These are phyloP conservation scores for Arvicanthis niloticus DNA, from an alignment of 2,113 vertebrate genomes.

Conservation along the genomic window DNA sequence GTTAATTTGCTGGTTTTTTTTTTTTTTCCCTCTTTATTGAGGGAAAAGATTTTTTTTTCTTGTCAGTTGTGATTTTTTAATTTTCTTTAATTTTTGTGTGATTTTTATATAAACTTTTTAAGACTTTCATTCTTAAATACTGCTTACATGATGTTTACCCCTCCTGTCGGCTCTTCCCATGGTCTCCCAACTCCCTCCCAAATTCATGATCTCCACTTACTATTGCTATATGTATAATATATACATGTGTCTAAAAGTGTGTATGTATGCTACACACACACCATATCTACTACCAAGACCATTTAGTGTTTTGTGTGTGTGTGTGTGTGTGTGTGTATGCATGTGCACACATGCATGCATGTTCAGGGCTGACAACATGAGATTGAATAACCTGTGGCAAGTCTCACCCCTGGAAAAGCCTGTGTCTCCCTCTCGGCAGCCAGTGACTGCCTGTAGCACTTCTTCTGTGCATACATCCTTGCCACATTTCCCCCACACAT, in stretches of 20 bases:
- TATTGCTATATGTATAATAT: not conserved
- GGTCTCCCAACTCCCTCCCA: not conserved
- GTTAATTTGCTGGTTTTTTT: slow-evolving; percentile 85
- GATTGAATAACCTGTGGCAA: not conserved
- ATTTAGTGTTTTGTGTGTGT: not conserved
- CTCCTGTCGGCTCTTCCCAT: not conserved
- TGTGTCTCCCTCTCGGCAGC: not conserved
- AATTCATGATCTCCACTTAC: not conserved
- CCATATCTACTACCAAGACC: not conserved
- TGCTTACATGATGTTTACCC: not conserved
- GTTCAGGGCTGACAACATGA: not conserved
- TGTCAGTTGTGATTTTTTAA: slow-evolving; percentile 31
- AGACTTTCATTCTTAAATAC: not conserved
- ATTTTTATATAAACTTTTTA: not conserved
- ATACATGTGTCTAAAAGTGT: not conserved
- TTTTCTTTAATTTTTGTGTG: no score
- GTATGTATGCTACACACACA: not conserved
- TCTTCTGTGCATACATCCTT: not conserved
- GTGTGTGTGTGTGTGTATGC: not conserved
- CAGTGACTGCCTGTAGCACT: not conserved
- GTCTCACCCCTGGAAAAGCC: not conserved
- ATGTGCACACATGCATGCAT: not conserved
- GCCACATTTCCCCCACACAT: not conserved
- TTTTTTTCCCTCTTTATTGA: slow-evolving; percentile 82
- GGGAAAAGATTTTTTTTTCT: slow-evolving; percentile 72